Evolutionary conservation across 1,140 invertebrate species (phyloP).

Genomic region (Conus ventricosus): DNA sequence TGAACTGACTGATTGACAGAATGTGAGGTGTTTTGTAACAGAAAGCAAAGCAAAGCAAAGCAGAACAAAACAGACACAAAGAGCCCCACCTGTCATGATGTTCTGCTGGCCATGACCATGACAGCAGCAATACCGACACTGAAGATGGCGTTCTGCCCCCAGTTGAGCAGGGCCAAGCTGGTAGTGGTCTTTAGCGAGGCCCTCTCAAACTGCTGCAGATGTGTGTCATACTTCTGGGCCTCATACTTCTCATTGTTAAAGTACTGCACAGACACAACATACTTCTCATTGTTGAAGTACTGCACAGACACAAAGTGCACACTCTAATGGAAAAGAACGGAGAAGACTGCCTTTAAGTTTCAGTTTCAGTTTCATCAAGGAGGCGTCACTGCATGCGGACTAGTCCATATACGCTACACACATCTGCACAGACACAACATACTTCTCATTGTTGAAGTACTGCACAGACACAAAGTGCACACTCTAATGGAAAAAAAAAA

Average conservation of each 20-base stretch:
- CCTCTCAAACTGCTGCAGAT: slow-evolving; percentile 78
- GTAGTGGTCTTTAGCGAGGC: slow-evolving; percentile 96
- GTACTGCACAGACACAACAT: slow-evolving; percentile 85
- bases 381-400: too few relatives aligned
- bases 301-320: slow-evolving; percentile 72
- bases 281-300: slow-evolving; percentile 99
- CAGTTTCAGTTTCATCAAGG: too few relatives aligned
- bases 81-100: slow-evolving; percentile 85
- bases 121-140: slow-evolving; percentile 92
- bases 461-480: slow-evolving; percentile 72
- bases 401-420: too few relatives aligned
- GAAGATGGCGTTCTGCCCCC: slow-evolving; percentile 99
- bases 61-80: too few relatives aligned
- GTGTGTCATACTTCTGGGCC: slow-evolving; percentile 90
- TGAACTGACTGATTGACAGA: too few relatives aligned
- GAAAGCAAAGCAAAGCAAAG: too few relatives aligned
- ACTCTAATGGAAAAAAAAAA: too few relatives aligned
- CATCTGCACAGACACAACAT: slow-evolving; percentile 80
- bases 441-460: slow-evolving; percentile 99
- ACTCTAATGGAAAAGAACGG: too few relatives aligned
- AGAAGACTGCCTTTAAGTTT: too few relatives aligned
- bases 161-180: slow-evolving; percentile 95
- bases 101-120: slow-evolving; percentile 94
- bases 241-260: slow-evolving; percentile 99
- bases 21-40: too few relatives aligned